A percentile compares a stretch with the other conserved stretches of the same genome.
These are phyloP conservation scores for Drosophila novamexicana DNA, from an alignment of 1,140 invertebrate genomes.

Conservation along the genomic window DNA sequence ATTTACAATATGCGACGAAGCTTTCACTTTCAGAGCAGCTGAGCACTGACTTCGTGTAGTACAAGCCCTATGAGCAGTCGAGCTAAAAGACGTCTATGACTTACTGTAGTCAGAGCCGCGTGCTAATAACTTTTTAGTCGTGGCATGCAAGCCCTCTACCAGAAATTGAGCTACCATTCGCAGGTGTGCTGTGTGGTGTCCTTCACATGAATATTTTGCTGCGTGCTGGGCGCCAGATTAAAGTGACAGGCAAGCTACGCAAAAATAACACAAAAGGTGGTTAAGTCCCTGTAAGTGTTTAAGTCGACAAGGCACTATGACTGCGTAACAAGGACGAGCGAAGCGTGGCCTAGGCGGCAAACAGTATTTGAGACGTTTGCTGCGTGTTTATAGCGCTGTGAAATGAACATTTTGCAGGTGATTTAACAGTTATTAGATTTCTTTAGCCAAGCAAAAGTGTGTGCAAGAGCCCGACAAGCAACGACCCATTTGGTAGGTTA, in stretches of 20 bases:
- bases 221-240: slow-evolving; percentile 70
- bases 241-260: slow-evolving; percentile 79
- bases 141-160: slow-evolving; percentile 46
- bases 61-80: slow-evolving; percentile 22
- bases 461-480: slow-evolving; percentile 17
- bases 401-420: slow-evolving; percentile 83
- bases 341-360: slow-evolving; percentile 2
- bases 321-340: slow-evolving; percentile 28
- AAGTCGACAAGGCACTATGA: slow-evolving; percentile 65
- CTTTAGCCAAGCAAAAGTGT: slow-evolving; percentile 24
- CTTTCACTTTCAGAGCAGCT: slow-evolving; percentile 48
- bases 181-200: slow-evolving; percentile 37
- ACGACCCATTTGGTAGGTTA: slow-evolving; percentile 30
- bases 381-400: slow-evolving; percentile 77
- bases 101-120: slow-evolving; percentile 70
- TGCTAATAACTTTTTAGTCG: slow-evolving; percentile 74
- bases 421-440: slow-evolving; percentile 82
- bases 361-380: background rate
- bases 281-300: slow-evolving; percentile 83
- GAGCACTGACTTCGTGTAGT: slow-evolving; percentile 42
- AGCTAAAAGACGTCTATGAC: slow-evolving; percentile 57
- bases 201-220: slow-evolving; percentile 60
- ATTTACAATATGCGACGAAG: background rate
- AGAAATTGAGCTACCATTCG: too few relatives aligned
- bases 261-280: slow-evolving; percentile 75